A percentile compares a stretch with the other conserved stretches of the same genome.
Conservation (phyloP, 2,797 vertebrate genomes). For the Paedocypris micromegethes region DNA sequence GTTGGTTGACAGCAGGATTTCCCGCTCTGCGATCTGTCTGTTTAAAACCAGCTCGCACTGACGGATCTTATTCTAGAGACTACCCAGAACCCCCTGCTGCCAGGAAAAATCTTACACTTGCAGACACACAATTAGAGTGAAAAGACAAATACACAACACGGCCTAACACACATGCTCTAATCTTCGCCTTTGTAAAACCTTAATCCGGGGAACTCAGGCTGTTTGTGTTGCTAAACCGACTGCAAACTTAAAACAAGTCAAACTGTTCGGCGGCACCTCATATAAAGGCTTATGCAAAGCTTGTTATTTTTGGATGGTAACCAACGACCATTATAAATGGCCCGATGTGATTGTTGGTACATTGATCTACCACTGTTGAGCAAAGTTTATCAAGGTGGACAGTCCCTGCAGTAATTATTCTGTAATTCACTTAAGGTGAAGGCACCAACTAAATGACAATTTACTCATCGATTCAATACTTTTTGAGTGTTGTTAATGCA, state of each 20-base stretch:
- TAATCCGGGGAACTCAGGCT: conserved; percentile 1
- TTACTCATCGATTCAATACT: not conserved
- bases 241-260: not conserved
- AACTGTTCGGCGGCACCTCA: not conserved
- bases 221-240: not conserved
- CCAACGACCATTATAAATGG: too few relatives aligned
- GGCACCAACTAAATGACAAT: not conserved
- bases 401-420: too few relatives aligned
- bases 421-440: not conserved
- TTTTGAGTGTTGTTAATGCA: not conserved
- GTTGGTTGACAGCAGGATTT: conserved; percentile 5
- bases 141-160: conserved; percentile 1
- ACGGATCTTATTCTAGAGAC: conserved; percentile 29
- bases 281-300: not conserved
- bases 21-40: conserved; percentile 19
- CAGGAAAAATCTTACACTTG: conserved; percentile 6
- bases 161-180: conserved; percentile 1
- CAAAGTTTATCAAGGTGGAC: too few relatives aligned
- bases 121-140: conserved; percentile 19
- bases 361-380: too few relatives aligned
- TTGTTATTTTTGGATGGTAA: too few relatives aligned
- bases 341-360: too few relatives aligned
- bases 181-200: conserved; percentile 11
- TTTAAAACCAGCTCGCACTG: conserved; percentile 34
- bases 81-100: conserved; percentile 35